A percentile compares a stretch with the other conserved stretches of the same genome.
phyloP scores from a whole-genome alignment of 1,140 invertebrate genomes.

The Bacillus rossius region DNA sequence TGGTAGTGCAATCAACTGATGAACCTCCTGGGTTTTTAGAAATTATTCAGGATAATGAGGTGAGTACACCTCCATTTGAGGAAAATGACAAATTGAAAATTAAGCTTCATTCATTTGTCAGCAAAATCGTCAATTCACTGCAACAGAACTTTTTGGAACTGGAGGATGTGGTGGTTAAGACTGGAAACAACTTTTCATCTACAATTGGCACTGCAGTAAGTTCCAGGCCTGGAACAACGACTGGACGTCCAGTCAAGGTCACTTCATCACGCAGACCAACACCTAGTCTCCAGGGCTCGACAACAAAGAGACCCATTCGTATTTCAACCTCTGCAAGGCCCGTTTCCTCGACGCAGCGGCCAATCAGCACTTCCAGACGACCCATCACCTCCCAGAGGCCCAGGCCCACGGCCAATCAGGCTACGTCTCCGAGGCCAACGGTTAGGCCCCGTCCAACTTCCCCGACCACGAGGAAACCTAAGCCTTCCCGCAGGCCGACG shows the following conservation, averaged over 20 bases:
- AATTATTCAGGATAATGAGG: slow-evolving; percentile 23
- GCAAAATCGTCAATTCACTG: slow-evolving; percentile 73
- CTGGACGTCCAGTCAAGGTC: slow-evolving; percentile 33
- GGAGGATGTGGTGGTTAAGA: slow-evolving; percentile 57
- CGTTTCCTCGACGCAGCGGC: too few species aligned
- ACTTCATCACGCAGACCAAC: slow-evolving; percentile 18
- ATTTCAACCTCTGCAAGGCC: slow-evolving; percentile 16
- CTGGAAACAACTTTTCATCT: slow-evolving; percentile 10
- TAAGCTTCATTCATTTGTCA: slow-evolving; percentile 74
- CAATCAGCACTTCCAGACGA: slow-evolving; percentile 24
- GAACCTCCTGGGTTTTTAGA: neutral
- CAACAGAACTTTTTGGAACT: slow-evolving; percentile 74
- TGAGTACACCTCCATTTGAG: slow-evolving; percentile 59
- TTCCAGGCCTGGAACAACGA: slow-evolving; percentile 25
- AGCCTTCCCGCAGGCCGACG: neutral
- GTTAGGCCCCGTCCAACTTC: neutral
- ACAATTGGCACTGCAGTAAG: slow-evolving; percentile 18
- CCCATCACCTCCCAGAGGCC: slow-evolving; percentile 34
- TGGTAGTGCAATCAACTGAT: neutral
- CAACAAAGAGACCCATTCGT: neutral
- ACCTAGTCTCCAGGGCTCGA: neutral
- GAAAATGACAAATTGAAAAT: slow-evolving; percentile 68
- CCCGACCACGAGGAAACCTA: neutral
- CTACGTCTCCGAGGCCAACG: slow-evolving; percentile 11
- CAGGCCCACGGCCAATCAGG: slow-evolving; percentile 2